Evolutionary conservation across 2,113 vertebrate genomes (phyloP).

Genomic region (Phrynocephalus versicolor): DNA sequence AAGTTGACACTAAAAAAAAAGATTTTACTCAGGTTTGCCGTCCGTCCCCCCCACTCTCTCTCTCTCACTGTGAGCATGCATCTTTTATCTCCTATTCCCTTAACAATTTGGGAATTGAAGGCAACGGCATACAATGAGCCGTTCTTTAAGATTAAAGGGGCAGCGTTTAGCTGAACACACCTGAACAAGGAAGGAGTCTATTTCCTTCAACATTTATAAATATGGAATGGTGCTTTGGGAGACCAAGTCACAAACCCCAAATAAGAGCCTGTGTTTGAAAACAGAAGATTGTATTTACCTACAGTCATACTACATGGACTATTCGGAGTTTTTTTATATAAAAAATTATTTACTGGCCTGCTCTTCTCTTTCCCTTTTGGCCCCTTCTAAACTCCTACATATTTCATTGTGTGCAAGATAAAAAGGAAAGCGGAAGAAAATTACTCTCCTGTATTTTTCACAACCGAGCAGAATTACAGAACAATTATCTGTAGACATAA

Average conservation of each 20-base stretch:
- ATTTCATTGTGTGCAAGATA: slow-evolving; percentile 58
- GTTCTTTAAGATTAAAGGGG: slow-evolving; percentile 62
- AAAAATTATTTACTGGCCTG: slow-evolving; percentile 68
- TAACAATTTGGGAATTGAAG: slow-evolving; percentile 79
- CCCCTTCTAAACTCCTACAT: slow-evolving; percentile 26
- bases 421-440: slow-evolving; percentile 57
- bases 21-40: slow-evolving; percentile 77
- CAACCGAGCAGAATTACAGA: slow-evolving; percentile 50
- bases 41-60: slow-evolving; percentile 48
- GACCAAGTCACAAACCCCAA: slow-evolving; percentile 68
- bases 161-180: slow-evolving; percentile 64
- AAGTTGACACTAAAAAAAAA: slow-evolving; percentile 86
- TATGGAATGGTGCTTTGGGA: slow-evolving; percentile 70
- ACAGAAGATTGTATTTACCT: slow-evolving; percentile 77
- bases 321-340: slow-evolving; percentile 64
- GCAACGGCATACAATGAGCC: slow-evolving; percentile 59
- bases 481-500: slow-evolving; percentile 40
- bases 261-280: slow-evolving; percentile 77
- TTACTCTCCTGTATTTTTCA: slow-evolving; percentile 26
- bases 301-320: slow-evolving; percentile 71
- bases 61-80: slow-evolving; percentile 57
- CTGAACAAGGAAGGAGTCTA: slow-evolving; percentile 66
- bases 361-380: slow-evolving; percentile 57
- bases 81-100: slow-evolving; percentile 78
- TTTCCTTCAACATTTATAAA: slow-evolving; percentile 65